Conservation (phyloP, 2,888 invertebrate genomes). For the Platycnemis pennipes region DNA sequence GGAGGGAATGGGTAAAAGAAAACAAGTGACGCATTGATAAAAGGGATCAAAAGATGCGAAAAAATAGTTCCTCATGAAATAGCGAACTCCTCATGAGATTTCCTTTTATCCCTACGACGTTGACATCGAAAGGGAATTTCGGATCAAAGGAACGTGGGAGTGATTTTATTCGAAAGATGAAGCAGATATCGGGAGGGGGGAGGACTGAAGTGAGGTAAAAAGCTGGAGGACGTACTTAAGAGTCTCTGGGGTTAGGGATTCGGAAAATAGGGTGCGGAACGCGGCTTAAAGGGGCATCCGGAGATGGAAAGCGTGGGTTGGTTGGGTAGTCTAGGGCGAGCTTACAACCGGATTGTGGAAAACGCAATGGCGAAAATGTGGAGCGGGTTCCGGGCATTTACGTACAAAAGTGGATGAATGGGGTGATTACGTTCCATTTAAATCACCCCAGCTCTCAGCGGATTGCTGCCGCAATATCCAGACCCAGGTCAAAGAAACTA, state of each 20-base stretch:
- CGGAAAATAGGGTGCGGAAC: no score
- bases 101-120: background rate
- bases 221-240: background rate
- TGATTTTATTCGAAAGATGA: background rate
- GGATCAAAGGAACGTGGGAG: conserved; percentile 46
- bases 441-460: background rate
- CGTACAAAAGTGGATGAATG: conserved; percentile 2
- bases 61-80: background rate
- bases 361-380: background rate
- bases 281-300: background rate
- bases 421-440: conserved; percentile 50
- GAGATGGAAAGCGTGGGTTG: background rate
- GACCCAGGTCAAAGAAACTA: background rate
- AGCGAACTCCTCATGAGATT: background rate
- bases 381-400: background rate
- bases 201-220: background rate
- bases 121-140: conserved; percentile 48
- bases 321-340: background rate
- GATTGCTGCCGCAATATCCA: conserved; percentile 17
- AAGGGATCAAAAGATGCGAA: background rate
- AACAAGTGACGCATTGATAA: background rate
- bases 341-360: no score
- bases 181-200: background rate
- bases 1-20: background rate
- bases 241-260: background rate